Percentiles rank a stretch among this genome's conserved stretches.
These are phyloP conservation scores for Thamnaconus septentrionalis DNA, from an alignment of 2,113 vertebrate genomes.

Conservation along the genomic window DNA sequence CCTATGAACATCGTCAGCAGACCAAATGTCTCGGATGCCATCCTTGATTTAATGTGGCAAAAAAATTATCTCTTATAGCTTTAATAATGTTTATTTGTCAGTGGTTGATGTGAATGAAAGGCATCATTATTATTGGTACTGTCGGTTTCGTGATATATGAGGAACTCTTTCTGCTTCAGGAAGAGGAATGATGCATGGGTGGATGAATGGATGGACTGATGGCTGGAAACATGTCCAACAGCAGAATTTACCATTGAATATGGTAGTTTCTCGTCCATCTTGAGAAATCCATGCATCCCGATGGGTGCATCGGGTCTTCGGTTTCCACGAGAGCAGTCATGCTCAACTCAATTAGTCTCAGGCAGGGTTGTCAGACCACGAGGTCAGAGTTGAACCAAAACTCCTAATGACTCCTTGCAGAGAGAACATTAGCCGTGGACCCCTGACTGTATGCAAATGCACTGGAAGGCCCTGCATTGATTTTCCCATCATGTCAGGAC, in stretches of 20 bases:
- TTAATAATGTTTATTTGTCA: not conserved
- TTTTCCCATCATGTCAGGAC: constrained; percentile 71
- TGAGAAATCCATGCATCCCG: constrained; percentile 11
- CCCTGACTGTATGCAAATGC: constrained; percentile 59
- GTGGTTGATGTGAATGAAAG: not conserved
- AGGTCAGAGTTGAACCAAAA: constrained; percentile 58
- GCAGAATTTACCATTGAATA: constrained; percentile 8
- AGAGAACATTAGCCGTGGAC: constrained; percentile 41
- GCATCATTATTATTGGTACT: too few species aligned
- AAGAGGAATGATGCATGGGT: too few species aligned
- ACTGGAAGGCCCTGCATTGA: constrained; percentile 63
- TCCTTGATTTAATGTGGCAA: too few species aligned
- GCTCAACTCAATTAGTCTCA: constrained; percentile 20
- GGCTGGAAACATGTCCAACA: not conserved
- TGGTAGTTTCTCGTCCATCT: constrained; percentile 10
- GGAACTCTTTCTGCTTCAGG: too few species aligned
- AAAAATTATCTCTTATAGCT: not conserved
- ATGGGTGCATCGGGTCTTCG: not conserved
- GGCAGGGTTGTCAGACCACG: constrained; percentile 26
- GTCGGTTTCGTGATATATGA: too few species aligned
- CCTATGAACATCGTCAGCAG: too few species aligned
- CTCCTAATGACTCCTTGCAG: constrained; percentile 53
- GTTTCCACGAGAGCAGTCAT: not conserved
- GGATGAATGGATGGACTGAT: too few species aligned
- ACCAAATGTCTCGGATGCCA: too few species aligned